Evolutionary conservation across 2,797 vertebrate species (phyloP).

Genomic region (Danio jaintianensis): DNA sequence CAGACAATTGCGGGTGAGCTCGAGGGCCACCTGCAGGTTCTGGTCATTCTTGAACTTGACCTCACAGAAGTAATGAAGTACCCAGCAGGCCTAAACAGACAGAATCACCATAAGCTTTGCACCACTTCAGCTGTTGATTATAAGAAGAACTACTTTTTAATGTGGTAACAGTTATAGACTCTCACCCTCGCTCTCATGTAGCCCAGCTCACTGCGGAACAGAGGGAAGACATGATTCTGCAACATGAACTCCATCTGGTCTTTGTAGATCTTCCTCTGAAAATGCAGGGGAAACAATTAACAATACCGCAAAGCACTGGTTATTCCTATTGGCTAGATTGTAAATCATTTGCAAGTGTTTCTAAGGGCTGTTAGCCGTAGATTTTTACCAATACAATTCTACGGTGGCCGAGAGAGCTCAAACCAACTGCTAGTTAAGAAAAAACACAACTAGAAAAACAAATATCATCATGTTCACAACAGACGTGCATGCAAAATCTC

Average conservation of each 20-base stretch:
- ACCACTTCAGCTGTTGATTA: background rate
- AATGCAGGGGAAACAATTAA: too few relatives aligned
- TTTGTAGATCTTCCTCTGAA: slow-evolving; percentile 98
- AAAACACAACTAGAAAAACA: too few relatives aligned
- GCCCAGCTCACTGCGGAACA: slow-evolving; percentile 95
- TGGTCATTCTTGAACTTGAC: slow-evolving; percentile 99
- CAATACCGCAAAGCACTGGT: too few relatives aligned
- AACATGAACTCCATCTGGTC: slow-evolving; percentile 99
- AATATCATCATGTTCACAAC: too few relatives aligned
- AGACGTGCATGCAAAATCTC: too few relatives aligned
- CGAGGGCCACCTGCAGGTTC: slow-evolving; percentile 95
- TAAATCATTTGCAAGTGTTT: too few relatives aligned
- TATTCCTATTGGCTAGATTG: too few relatives aligned
- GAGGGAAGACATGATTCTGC: slow-evolving; percentile 96
- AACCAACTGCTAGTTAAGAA: too few relatives aligned
- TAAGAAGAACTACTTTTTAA: background rate
- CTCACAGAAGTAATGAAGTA: slow-evolving; percentile 99
- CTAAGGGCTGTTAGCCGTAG: too few relatives aligned
- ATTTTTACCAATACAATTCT: too few relatives aligned
- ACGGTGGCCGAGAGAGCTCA: too few relatives aligned
- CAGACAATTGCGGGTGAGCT: slow-evolving; percentile 92
- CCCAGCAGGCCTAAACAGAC: slow-evolving; percentile 91
- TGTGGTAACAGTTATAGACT: background rate
- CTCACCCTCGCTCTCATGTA: slow-evolving; percentile 99
- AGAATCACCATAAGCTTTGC: slow-evolving; percentile 4